These are phyloP conservation scores for Mystacides longicornis DNA, from an alignment of 2,888 invertebrate genomes.

Conservation along the genomic window DNA sequence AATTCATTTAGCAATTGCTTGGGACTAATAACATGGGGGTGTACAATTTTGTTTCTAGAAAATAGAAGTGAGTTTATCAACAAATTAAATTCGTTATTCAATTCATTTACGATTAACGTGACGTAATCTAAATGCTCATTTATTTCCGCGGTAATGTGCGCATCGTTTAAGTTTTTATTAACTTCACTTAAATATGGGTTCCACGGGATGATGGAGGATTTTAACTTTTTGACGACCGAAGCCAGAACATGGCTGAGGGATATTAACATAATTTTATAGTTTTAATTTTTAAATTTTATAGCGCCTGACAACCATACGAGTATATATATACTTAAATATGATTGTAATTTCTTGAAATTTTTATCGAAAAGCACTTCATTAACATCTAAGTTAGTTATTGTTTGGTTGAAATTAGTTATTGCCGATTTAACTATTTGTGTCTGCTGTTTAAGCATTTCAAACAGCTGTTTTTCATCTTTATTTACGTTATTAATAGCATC, in stretches of 20 bases:
- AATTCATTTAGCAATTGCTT: too few species aligned
- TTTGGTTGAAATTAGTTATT: conserved; percentile 2
- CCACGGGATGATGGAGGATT: too few species aligned
- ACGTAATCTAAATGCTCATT: neutral
- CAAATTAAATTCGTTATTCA: neutral
- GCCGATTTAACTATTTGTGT: conserved; percentile 2
- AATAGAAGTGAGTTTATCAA: too few species aligned
- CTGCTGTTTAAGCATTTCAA: neutral
- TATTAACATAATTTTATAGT: too few species aligned
- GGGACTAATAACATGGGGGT: too few species aligned
- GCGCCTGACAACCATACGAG: too few species aligned
- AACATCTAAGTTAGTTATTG: neutral
- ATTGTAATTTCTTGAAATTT: conserved; percentile 1
- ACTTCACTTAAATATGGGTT: too few species aligned
- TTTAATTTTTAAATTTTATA: too few species aligned
- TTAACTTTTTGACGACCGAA: too few species aligned
- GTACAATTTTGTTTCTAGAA: too few species aligned
- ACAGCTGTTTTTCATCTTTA: conserved; percentile 1
- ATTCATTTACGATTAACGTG: neutral
- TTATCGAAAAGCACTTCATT: conserved; percentile 2
- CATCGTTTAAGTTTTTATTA: neutral
- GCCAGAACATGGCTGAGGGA: too few species aligned
- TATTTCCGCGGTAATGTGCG: neutral
- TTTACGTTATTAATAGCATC: neutral
- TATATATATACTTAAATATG: too few species aligned